phyloP scores from a whole-genome alignment of 2,113 vertebrate genomes.

The Orthonyx spaldingii region DNA sequence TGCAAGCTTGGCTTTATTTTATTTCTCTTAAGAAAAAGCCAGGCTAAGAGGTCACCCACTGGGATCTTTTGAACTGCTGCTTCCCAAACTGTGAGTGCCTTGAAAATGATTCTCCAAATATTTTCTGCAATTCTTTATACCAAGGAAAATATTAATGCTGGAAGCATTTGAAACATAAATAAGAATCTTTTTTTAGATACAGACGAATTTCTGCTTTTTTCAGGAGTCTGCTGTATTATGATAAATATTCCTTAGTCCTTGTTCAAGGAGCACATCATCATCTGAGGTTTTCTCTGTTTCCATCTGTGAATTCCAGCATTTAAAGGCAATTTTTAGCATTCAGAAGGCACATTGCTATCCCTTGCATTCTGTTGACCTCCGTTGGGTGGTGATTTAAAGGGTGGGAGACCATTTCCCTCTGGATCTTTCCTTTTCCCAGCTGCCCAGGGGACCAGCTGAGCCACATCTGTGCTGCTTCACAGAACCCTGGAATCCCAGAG shows the following conservation, averaged over 20 bases:
- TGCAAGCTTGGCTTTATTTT: background rate
- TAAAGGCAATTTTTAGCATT: background rate
- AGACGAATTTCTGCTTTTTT: background rate
- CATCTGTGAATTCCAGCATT: background rate
- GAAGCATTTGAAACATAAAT: background rate
- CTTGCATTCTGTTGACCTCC: background rate
- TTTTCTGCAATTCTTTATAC: background rate
- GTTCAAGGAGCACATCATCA: background rate
- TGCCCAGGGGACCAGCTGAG: background rate
- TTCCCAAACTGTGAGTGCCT: background rate
- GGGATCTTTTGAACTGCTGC: background rate
- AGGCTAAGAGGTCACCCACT: conserved; percentile 16
- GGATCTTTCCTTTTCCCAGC: background rate
- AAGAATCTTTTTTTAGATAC: background rate
- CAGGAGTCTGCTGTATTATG: background rate
- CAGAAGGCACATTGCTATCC: background rate
- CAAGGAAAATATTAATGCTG: background rate
- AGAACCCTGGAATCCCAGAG: background rate
- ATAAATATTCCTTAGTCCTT: conserved; percentile 2
- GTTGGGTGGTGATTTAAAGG: background rate
- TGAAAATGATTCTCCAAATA: background rate
- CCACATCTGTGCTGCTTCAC: background rate
- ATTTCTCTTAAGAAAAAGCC: conserved; percentile 2
- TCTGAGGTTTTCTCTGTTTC: background rate
- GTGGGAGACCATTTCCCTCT: background rate